phyloP scores from a whole-genome alignment of 2,113 vertebrate genomes.

The Halcyon senegalensis region DNA sequence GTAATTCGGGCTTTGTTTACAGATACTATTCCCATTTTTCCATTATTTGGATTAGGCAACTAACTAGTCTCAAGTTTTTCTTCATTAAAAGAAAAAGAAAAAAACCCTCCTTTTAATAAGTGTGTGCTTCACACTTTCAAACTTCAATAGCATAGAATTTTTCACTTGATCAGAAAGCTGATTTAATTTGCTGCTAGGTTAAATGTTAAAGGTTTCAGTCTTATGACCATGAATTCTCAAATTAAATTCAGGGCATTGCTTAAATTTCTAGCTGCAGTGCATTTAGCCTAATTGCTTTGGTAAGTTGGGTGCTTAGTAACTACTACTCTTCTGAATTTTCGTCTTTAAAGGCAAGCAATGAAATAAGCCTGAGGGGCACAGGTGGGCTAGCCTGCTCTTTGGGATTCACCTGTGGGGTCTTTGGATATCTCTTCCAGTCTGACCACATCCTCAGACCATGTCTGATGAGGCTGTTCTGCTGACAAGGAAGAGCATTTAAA shows the following conservation, averaged over 20 bases:
- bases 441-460: conserved; percentile 44
- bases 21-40: not conserved
- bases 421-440: conserved; percentile 55
- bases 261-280: conserved; percentile 54
- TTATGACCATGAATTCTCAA: conserved; percentile 56
- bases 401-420: conserved; percentile 58
- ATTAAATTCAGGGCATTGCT: conserved; percentile 55
- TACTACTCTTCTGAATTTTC: conserved; percentile 60
- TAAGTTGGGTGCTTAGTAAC: conserved; percentile 50
- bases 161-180: conserved; percentile 39
- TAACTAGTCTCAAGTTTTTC: not conserved
- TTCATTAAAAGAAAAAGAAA: not conserved
- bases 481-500: conserved; percentile 73
- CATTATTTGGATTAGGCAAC: not conserved
- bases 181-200: conserved; percentile 55
- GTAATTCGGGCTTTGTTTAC: not conserved
- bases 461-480: conserved; percentile 65
- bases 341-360: not conserved
- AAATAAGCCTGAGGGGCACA: conserved; percentile 65
- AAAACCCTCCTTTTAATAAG: not conserved
- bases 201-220: conserved; percentile 62
- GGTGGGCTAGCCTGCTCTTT: conserved; percentile 53
- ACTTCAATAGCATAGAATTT: conserved; percentile 45
- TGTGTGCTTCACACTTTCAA: conserved; percentile 14
- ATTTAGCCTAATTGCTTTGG: conserved; percentile 63